Base-by-base conservation (phyloP, 2,888 invertebrate species). In the Heliconius ethilla region DNA sequence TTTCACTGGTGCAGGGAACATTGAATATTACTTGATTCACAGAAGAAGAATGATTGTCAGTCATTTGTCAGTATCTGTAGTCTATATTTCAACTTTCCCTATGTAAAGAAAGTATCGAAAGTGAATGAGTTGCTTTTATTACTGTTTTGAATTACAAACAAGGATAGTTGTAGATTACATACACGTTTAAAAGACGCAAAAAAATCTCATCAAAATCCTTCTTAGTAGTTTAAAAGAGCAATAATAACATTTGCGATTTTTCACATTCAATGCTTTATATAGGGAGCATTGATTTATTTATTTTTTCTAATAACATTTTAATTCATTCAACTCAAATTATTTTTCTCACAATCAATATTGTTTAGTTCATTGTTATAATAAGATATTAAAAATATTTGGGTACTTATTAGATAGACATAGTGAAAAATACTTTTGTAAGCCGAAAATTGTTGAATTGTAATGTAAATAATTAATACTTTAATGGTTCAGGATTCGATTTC, bases 51-150 rank as follows among this genome's bases (percentile, higher is more conserved):
- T 18, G 1, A 15, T 18, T 59, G 25, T 75, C 18, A 59, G 55
- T 29, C 70, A 55, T 81, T 76, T 81, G 74, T 79, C 75, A 76
- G 62, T 76, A 76, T 66, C 59, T 79, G 79, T 81, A 79, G 81
- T 79, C 78, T 72, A 45, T 67, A 51, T 18, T 67, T 51, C 37
- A 0, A 37, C 37, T 11, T 37, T 37, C 37, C 10, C 10, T 37
- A 37, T 7, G 37, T 37, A 37, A 37, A 11, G 40, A 37, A 37
- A 11, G 40, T 40, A 40, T 40, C 10, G 40, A 40, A 40, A 40
- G 11, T 10, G 40, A 40, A 40, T 33, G 40, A 0, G 10, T 37
- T 40, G 40, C 1, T 11, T 40, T 40, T 40, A 11, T 40, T 40
- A 11, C 40, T 40, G 11, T 40, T 40, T 40, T 40, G 40, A 40